Base-by-base conservation (phyloP, 2,113 vertebrate genomes). In the Odocoileus virginianus region DNA sequence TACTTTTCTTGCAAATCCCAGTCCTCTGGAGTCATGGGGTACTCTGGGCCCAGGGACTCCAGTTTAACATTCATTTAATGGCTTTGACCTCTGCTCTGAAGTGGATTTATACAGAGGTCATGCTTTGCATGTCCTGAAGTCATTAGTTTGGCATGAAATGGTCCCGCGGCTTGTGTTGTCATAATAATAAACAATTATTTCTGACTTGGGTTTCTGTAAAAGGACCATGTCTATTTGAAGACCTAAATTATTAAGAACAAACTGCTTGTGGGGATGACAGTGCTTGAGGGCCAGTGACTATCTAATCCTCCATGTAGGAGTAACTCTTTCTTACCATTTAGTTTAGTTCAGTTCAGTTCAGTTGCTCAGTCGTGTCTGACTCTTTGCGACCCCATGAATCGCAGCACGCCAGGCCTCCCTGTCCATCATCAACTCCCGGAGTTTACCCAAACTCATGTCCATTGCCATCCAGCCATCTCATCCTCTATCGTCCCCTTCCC, bases 1-100 rank as follows among this genome's bases (percentile, higher is more conserved):
- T 61, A 79, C 89, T 89, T 92, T 96, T 89, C 74, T 94, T 91
- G 81, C 61, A 97, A 89, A 96, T 94, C n/a, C 81, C 43, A 95
- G 58, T 94, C 58, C 76, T 50, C 50, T 88, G 50, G 93, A 97
- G 94, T 64, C 91, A 81, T 50, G 40, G 43, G 43, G 16, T 40
- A 45, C 67, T 94, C 45, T 79, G 60, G 36, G 23, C 33, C 25
- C 7, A 78, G 54, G 33, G 33, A 84, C 71, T 97, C 5, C 89
- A 94, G 40, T 92, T 92, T 84, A 92, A 43, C 54, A 52, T 91
- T 74, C 84, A 50, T 96, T 97, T 94, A 96, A 98, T 94, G 45
- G 27, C 88, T 95, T 86, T 97, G 76, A 94, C 89, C 55, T 11
- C n/a, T 91, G 93, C n/a, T 85, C 64, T 97, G 21, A 94, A 90